Percentiles rank a stretch among this genome's conserved stretches.
Evolutionary conservation across 2,888 invertebrate genomes (phyloP).

Genomic region (Argyresthia goedartella): DNA sequence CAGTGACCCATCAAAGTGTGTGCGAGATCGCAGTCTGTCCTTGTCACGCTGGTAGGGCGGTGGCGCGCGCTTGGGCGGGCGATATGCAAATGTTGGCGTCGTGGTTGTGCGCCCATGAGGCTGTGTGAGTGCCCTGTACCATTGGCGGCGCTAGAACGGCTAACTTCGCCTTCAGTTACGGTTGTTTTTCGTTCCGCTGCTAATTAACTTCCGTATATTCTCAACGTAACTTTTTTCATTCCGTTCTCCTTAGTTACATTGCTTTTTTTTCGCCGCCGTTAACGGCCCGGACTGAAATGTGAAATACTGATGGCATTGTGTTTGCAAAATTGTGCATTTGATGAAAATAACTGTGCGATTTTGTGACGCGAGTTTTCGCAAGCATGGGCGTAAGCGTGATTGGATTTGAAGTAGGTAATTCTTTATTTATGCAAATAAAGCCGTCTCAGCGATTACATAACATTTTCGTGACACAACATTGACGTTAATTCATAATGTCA

Average conservation of each 20-base stretch:
- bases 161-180: constrained; percentile 72
- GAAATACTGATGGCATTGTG: constrained; percentile 55
- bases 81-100: constrained; percentile 69
- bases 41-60: constrained; percentile 65
- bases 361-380: constrained; percentile 34
- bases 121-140: constrained; percentile 65
- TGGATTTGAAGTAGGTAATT: neutral
- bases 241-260: constrained; percentile 33
- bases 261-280: constrained; percentile 38
- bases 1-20: constrained; percentile 21
- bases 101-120: constrained; percentile 40
- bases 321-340: constrained; percentile 20
- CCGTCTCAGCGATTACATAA: constrained; percentile 31
- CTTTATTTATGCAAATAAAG: constrained; percentile 43
- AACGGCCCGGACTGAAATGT: constrained; percentile 44
- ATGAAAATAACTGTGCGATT: constrained; percentile 24
- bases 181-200: constrained; percentile 71
- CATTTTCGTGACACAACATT: constrained; percentile 24
- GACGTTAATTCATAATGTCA: constrained; percentile 47
- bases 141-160: constrained; percentile 70
- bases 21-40: constrained; percentile 41
- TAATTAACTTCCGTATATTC: constrained; percentile 71
- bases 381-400: constrained; percentile 21
- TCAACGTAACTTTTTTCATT: constrained; percentile 70
- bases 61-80: constrained; percentile 68